These are phyloP conservation scores for Neoascia interrupta DNA, from an alignment of 2,888 invertebrate species.

Conservation along the genomic window DNA sequence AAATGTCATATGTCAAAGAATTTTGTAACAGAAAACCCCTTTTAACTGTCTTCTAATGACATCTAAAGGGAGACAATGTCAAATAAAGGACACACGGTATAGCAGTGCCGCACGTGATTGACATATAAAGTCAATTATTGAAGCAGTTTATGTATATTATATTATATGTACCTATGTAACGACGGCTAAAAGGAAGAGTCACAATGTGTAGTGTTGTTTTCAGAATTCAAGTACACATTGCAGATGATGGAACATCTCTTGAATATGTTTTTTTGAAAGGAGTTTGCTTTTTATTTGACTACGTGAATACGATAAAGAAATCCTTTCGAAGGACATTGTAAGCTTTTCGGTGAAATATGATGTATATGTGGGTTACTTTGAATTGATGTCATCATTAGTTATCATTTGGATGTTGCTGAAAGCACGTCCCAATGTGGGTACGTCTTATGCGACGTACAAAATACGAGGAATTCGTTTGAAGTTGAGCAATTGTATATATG, in stretches of 20 bases:
- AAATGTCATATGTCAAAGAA: not conserved
- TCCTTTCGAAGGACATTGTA: constrained; percentile 21
- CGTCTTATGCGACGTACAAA: no score
- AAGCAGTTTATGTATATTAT: constrained; percentile 39
- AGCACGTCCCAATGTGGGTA: constrained; percentile 43
- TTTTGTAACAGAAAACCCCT: not conserved
- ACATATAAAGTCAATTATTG: constrained; percentile 66
- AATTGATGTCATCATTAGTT: constrained; percentile 48
- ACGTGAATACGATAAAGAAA: constrained; percentile 11
- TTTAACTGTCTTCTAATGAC: constrained; percentile 37
- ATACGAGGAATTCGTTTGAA: no score
- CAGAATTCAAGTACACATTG: no score
- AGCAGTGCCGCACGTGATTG: constrained; percentile 57
- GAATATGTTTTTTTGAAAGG: constrained; percentile 12
- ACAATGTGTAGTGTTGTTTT: no score
- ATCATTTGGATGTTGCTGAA: constrained; percentile 32
- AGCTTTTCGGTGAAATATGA: constrained; percentile 29
- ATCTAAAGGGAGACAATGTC: constrained; percentile 30
- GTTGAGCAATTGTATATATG: constrained; percentile 12
- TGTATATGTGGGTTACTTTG: constrained; percentile 23
- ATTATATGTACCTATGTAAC: no score
- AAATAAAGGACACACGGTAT: constrained; percentile 20
- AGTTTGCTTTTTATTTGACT: constrained; percentile 15
- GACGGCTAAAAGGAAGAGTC: no score
- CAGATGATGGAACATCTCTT: constrained; percentile 10